These are phyloP conservation scores for Ligdia adustata DNA, from an alignment of 2,888 invertebrate genomes.

Conservation along the genomic window DNA sequence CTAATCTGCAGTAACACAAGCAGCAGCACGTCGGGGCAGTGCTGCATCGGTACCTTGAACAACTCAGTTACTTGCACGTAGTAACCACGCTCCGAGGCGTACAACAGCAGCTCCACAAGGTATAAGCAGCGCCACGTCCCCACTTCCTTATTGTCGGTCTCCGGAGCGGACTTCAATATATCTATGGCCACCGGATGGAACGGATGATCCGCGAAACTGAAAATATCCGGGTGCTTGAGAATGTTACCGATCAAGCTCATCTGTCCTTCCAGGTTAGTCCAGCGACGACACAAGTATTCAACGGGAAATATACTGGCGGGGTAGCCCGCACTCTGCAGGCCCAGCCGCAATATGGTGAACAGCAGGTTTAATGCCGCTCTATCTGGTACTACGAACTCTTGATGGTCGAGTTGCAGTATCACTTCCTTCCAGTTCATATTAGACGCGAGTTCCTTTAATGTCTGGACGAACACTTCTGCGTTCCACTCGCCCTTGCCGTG, in stretches of 20 bases:
- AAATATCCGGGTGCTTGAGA: constrained; percentile 95
- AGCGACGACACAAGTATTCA: constrained; percentile 94
- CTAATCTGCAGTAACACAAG: constrained; percentile 94
- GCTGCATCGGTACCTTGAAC: constrained; percentile 95
- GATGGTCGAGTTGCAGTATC: constrained; percentile 94
- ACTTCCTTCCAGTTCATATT: constrained; percentile 97
- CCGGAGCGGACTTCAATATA: constrained; percentile 96
- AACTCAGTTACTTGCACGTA: constrained; percentile 93
- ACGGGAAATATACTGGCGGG: constrained; percentile 91
- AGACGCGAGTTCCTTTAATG: constrained; percentile 94
- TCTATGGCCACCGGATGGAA: constrained; percentile 94
- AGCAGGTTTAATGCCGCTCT: constrained; percentile 92
- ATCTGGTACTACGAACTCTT: constrained; percentile 94
- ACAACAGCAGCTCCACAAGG: constrained; percentile 93
- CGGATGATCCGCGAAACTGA: constrained; percentile 96
- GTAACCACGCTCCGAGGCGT: constrained; percentile 94
- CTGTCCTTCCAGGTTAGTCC: constrained; percentile 97
- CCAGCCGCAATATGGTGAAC: constrained; percentile 91
- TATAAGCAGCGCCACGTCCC: constrained; percentile 97
- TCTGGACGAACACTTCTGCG: constrained; percentile 95
- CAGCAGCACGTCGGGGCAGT: constrained; percentile 97
- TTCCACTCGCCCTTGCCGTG: constrained; percentile 91
- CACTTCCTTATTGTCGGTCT: constrained; percentile 96
- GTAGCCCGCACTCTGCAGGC: constrained; percentile 90
- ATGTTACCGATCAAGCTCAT: constrained; percentile 94